Evolutionary conservation across 2,113 vertebrate species (phyloP).

Genomic region (Isurus oxyrinchus): DNA sequence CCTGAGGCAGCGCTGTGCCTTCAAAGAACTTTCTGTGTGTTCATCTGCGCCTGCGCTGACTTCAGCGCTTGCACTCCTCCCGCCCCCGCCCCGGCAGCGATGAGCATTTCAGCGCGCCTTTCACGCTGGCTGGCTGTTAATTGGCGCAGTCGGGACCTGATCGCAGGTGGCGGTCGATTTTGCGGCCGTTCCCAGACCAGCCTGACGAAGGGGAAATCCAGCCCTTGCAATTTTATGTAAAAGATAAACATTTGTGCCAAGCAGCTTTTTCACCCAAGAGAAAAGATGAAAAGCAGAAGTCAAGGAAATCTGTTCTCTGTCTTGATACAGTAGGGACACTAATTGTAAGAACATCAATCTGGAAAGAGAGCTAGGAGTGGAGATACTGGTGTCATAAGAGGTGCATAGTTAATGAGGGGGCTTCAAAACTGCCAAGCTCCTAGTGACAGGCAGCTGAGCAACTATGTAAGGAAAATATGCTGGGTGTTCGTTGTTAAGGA

Average conservation of each 20-base stretch:
- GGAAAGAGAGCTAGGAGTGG: neutral
- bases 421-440: neutral
- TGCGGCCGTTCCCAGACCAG: too few species aligned
- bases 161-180: too few species aligned
- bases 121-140: too few species aligned
- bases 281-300: neutral
- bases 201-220: neutral
- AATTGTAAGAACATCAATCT: neutral
- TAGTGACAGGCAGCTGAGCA: neutral
- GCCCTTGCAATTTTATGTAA: neutral
- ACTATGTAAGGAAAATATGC: too few species aligned
- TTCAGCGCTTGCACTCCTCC: too few species aligned
- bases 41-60: too few species aligned
- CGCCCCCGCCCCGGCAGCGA: too few species aligned
- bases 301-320: neutral
- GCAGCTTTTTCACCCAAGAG: neutral
- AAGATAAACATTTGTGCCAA: neutral
- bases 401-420: neutral
- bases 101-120: too few species aligned
- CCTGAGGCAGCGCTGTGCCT: too few species aligned
- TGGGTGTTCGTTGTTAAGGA: neutral
- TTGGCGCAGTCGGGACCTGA: too few species aligned
- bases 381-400: neutral
- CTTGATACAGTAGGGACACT: neutral
- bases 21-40: too few species aligned